Base-by-base conservation (phyloP, 2,888 invertebrate genomes). In the Thysanoteuthis rhombus region DNA sequence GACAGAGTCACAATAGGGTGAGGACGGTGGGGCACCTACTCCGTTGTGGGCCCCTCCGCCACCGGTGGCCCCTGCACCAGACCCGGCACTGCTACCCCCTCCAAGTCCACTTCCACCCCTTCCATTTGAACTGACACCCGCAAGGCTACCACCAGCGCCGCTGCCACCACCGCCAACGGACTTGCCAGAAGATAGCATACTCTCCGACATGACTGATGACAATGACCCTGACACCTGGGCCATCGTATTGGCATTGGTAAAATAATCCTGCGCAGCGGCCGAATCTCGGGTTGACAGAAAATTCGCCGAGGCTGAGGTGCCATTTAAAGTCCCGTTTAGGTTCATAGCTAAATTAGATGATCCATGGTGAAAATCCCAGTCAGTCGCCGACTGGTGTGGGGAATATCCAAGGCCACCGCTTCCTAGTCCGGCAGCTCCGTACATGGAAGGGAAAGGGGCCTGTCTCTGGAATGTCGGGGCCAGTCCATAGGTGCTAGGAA, bases 401-500 rank as follows among this genome's bases (percentile, higher is more conserved):
- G 94, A 93, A 93, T 94, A 94, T 36, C 93, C 94, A n/a, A 94
- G 94, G 36, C 94, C 94, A 45, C 93, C 90, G 52, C 94, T 93
- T 36, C 93, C 75, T 89, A 94, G 93, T 92, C 93, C 93, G 28
- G 93, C 93, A 8, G 94, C 91, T n/a, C 94, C 94, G 93, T 94
- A 94, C 94, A 94, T 93, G 28, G 94, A 93, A 28, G 94, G 93
- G 93, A 94, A 94, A 25, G 94, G 93, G 12, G 93, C 58, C 89
- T 94, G 94, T 93, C 94, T 93, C 42, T 94, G 94, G 89, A 94
- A 94, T 39, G 94, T 89, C 90, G 93, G 94, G 32, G 94, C 94
- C 39, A 94, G 93, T 92, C 94, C 94, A 75, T 94, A 94, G 25
- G 94, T 92, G n/a, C 94, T 92, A 40, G 94, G 93, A 42, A 94